Evolutionary conservation across 2,888 invertebrate species (phyloP).

Genomic region (Drosophila picticornis): DNA sequence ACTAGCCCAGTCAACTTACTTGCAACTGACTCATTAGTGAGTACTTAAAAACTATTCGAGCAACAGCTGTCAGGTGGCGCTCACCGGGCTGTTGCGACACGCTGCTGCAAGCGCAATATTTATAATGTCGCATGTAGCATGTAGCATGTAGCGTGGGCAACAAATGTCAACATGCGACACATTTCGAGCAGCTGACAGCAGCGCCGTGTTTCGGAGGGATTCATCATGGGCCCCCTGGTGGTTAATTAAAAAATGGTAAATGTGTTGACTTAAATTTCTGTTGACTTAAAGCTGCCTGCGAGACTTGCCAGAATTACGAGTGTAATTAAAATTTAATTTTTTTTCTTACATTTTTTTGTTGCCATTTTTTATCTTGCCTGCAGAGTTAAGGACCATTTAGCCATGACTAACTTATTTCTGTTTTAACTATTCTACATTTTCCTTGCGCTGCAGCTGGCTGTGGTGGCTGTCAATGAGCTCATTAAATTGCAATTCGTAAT

Average conservation of each 20-base stretch:
- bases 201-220: conserved; percentile 15
- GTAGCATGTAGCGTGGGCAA: conserved; percentile 53
- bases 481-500: conserved; percentile 73
- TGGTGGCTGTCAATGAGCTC: conserved; percentile 73
- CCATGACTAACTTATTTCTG: conserved; percentile 39
- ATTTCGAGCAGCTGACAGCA: conserved; percentile 58
- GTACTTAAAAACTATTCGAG: conserved; percentile 78
- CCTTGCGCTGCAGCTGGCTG: conserved; percentile 8
- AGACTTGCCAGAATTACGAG: conserved; percentile 18
- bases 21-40: conserved; percentile 79
- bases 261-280: conserved; percentile 46
- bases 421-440: conserved; percentile 13
- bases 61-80: conserved; percentile 71
- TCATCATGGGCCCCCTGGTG: conserved; percentile 51
- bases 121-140: conserved; percentile 64
- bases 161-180: conserved; percentile 76
- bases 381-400: conserved; percentile 64
- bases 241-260: conserved; percentile 72
- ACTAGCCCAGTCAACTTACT: conserved; percentile 37
- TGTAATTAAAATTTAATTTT: conserved; percentile 62
- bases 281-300: conserved; percentile 21
- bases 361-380: conserved; percentile 39
- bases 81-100: conserved; percentile 33
- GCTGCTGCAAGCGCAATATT: conserved; percentile 46
- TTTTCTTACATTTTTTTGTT: conserved; percentile 29